Evolutionary conservation across 2,888 invertebrate species (phyloP), one percentile per base, ranked within the genome.

Genomic region (Cetonia aurata): DNA sequence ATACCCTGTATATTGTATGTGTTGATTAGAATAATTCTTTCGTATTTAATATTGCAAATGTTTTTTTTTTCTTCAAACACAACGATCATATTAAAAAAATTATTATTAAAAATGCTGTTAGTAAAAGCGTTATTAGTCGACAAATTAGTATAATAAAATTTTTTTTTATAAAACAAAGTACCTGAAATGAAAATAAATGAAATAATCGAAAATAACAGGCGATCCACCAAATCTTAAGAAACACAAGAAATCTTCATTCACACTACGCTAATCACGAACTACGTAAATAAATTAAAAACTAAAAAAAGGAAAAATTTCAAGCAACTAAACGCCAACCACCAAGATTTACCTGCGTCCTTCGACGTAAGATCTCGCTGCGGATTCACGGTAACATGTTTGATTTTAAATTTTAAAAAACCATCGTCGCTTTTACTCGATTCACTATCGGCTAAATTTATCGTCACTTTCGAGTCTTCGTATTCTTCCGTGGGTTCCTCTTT

Each of bases 331-430:
- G 25, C 8, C 56, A 37, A 56, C 37, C 56, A 56, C 56, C 56
- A 15, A 56, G 56, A 25, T 25, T 56, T 56, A 56, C 56, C 56
- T 56, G 56, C 41, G 15, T 1, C 56, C 10, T n/a, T 33, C 10
- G 33, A 3, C 17, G 4, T 15, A 3, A 41, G 37, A 41, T 56
- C 56, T 41, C 8, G n/a, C 53, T 56, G 37, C 41, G 13, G 37
- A 56, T 15, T 56, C 37, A 56, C 56, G 3, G n/a, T 33, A 56
- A 37, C 56, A 15, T 15, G n/a, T 56, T 41, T 37, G 56, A 56
- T 41, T 41, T 19, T 55, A 10, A 31, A 3, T 31, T 31, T 31
- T 55, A 31, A n/a, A 44, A 10, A 3, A 44, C 44, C 53, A 25
- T 41, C 37, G 15, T 37, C 37, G 0, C 13, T 41, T 15, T 15